Base-by-base conservation (phyloP, 2,888 invertebrate species). In the Fragum fragum region DNA sequence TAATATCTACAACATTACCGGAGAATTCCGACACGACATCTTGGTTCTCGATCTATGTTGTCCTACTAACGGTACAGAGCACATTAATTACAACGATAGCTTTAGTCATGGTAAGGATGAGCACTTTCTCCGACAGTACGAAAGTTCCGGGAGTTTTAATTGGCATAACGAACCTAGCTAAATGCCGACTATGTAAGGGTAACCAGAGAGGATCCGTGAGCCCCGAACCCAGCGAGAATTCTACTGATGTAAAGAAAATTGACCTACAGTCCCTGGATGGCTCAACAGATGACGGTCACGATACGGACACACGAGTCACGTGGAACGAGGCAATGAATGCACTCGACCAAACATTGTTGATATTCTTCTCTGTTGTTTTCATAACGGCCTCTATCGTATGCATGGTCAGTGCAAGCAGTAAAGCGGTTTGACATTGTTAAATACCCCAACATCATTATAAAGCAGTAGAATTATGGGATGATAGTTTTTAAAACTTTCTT, bases 1-100 rank as follows among this genome's bases (percentile, higher is more conserved):
- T 82, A 32, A 55, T 82, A 2, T 42, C 71, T 18, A 23, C 78
- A 14, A 61, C 78, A 1, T 36, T 82, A 71, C 78, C 78, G 0
- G 59, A 71, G 21, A 82, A 74, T 47, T 82, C 81, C 0, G 55
- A 61, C 14, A 47, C 70, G 16, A 36, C 74, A 5, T 36, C 77
- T 14, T 55, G 66, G 21, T 72, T 81, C 29, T 71, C 78, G 2
- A 36, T 82, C 16, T 82, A 78, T 26, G 36, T 82, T 18, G 61
- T 82, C 1, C 21, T 82, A 5, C 68, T 69, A 66, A 78, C 82
- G 0, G n/a, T 59, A 16, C 53, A 68, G 32, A 81, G 81, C 16
- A 81, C 77, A 0, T 3, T 73, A 18, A 73, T 78, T 53, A 78
- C 77, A 9, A n/a, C 72, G 6, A 18, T 73, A 1, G 36, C 73